Base-by-base conservation (phyloP, 2,113 vertebrate species). In the Colossoma macropomum region DNA sequence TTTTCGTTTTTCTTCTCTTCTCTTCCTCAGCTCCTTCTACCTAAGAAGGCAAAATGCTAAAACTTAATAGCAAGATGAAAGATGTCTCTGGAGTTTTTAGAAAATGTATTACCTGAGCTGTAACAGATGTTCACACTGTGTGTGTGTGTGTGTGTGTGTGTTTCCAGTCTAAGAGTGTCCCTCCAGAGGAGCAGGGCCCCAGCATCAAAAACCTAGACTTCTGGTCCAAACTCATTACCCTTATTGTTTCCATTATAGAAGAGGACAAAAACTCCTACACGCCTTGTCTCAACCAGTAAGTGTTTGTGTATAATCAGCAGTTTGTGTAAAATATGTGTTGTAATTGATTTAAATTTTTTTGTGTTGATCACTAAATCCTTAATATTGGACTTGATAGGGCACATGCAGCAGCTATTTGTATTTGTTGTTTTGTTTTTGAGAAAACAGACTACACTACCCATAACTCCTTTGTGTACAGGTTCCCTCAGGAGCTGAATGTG, bases 261-360 rank as follows among this genome's bases (percentile, higher is more conserved):
- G 98, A 99, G 83, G 98, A 99, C 91, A 99, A 98, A 92, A 99
- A 99, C 79, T 99, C 98, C 13, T 99, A 99, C 91, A 99, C 98
- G 0, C 97, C 95, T 56, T 98, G 97, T 90, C 96, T 99, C 90
- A 99, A 99, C 92, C 98, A 99, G 97, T 99, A 89, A 96, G 98
- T 95, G 17, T 81, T 25, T 28, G 9, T 34, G 34, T 27, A 38
- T 71, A 25, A 52, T 45, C 9, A 1, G 34, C 6, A 48, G 19
- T 3, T 56, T 23, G n/a, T 27, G 15, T 11, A 23, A 15, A 2
- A 71, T 82, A 0, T n/a, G 65, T 75, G 75, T 21, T 52, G 2
- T 45, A 25, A 32, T 16, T 41, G 23, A 21, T 17, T 27, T 50
- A 1, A 65, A 3, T 17, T 15, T 12, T 23, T 21, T 1, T 81